Evolutionary conservation across 2,797 vertebrate species (phyloP), one percentile per base, ranked within the genome.

Genomic region (Columba guinea): DNA sequence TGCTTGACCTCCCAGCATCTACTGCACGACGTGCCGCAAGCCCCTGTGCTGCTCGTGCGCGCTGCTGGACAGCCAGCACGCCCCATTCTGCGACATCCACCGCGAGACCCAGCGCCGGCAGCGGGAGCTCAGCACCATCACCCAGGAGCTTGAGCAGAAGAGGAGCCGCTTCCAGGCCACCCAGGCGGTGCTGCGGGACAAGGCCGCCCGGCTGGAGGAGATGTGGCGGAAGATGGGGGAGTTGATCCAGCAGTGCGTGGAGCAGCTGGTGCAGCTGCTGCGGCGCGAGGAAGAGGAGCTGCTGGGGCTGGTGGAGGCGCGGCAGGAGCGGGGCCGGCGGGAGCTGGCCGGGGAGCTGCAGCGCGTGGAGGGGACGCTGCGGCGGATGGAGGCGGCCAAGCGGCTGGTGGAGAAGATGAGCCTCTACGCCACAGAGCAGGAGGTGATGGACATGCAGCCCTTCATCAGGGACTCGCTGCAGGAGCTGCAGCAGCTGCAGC

Each of bases 361-460:
- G 58, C 22, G 1, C 7, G 44, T 93, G 21, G 95, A 95, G 5
- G 41, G 85, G 0, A 48, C 94, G 65, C 88, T 97, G 81, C 94
- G 78, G 87, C 94, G 97, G 52, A 96, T 98, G 92, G 94, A 58
- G 52, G 84, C 79, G 3, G 74, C 96, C 10, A 69, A 93, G 35
- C 23, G 24, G 28, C 94, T 97, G 17, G 97, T 96, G 79, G 84
- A 94, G 90, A 97, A 94, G 81, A 96, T 98, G 97, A 78, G 58
- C 26, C 78, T 67, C 28, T 98, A 97, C 0, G 98, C 96, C 17
- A 97, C 97, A 0, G 98, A 98, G 68, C 98, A 98, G 95, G 98
- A 97, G 83, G 94, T 98, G 85, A 87, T 98, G 90, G 97, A 97
- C 70, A 96, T 98, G 97, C 96, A 97, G 11, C 26, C 37, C 76